Base-by-base conservation (phyloP, 2,113 vertebrate genomes). In the Jacana jacana region DNA sequence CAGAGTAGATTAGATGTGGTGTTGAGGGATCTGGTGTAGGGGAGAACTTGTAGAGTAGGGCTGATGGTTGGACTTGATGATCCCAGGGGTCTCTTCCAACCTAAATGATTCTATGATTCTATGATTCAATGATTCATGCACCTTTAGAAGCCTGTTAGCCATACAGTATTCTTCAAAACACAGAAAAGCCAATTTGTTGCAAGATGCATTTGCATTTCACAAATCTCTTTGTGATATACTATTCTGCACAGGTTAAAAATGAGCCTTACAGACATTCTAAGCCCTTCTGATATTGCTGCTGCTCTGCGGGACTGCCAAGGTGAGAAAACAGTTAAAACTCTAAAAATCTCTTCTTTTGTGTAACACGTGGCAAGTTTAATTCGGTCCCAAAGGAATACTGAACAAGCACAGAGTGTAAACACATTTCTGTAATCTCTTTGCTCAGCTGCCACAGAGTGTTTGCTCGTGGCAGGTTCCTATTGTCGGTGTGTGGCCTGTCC, bases 241-340 rank as follows among this genome's bases (percentile, higher is more conserved):
- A 4, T 91, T 97, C 42, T 76, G 84, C 54, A 68, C 97, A 99
- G 99, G 96, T 98, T 94, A 97, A 98, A 97, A 80, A 99, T 99
- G 99, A 99, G 98, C 88, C 98, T 99, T 94, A 98, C 98, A 66
- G 99, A 99, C 46, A 96, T 99, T 82, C 99, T 99, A 57, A 99
- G 98, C 35, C 98, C 99, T 89, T 98, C 98, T 9, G 99, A 98
- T 96, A 99, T 99, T 33, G 98, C 98, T 33, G 99, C 99, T 48
- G 99, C 99, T 81, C 92, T 99, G 94, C 99, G 98, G 97, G 99
- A 99, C 97, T 99, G 99, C 98, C 98, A 99, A 99, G 99, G 99
- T 99, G 97, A 97, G 81, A 31, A 64, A 35, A 65, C 28, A 86
- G 69, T 30, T 70, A 27, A 51, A 88, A 55, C 10, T 37, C 63